Evolutionary conservation across 2,888 invertebrate species (phyloP).

Genomic region (Mechanitis messenoides): DNA sequence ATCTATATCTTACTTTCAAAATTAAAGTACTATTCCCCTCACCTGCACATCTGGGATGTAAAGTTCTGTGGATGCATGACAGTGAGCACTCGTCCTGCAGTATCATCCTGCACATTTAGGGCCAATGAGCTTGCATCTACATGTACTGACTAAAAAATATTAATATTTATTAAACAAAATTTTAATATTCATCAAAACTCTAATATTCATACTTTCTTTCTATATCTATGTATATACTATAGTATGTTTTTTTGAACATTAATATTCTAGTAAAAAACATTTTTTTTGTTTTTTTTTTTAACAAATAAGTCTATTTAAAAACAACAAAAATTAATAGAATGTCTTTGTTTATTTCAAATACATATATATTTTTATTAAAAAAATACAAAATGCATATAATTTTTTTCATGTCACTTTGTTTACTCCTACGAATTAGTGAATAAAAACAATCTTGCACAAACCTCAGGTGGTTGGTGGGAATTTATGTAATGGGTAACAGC

Average conservation of each 20-base stretch:
- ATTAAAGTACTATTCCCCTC: constrained; percentile 19
- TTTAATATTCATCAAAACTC: neutral
- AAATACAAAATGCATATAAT: too few relatives aligned
- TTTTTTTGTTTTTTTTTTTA: too few relatives aligned
- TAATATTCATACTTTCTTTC: too few relatives aligned
- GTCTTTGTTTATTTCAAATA: too few relatives aligned
- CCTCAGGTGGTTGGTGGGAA: constrained; percentile 59
- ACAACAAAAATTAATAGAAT: too few relatives aligned
- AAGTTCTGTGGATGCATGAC: constrained; percentile 64
- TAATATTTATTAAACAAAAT: constrained; percentile 1
- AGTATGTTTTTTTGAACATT: too few relatives aligned
- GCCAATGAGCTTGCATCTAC: constrained; percentile 57
- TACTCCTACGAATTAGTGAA: neutral
- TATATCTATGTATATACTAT: too few relatives aligned
- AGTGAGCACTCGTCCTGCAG: constrained; percentile 53
- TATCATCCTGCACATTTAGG: constrained; percentile 61
- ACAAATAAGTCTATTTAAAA: too few relatives aligned
- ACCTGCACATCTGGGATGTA: constrained; percentile 65
- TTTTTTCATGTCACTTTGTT: neutral
- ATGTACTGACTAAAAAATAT: constrained; percentile 52
- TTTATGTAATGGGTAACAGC: constrained; percentile 67
- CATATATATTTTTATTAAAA: too few relatives aligned
- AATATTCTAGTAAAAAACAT: too few relatives aligned
- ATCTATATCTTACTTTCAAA: neutral
- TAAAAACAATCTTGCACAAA: constrained; percentile 28